A percentile compares a stretch with the other conserved stretches of the same genome.
phyloP scores from a whole-genome alignment of 2,113 vertebrate species.

The Thunnus thynnus region DNA sequence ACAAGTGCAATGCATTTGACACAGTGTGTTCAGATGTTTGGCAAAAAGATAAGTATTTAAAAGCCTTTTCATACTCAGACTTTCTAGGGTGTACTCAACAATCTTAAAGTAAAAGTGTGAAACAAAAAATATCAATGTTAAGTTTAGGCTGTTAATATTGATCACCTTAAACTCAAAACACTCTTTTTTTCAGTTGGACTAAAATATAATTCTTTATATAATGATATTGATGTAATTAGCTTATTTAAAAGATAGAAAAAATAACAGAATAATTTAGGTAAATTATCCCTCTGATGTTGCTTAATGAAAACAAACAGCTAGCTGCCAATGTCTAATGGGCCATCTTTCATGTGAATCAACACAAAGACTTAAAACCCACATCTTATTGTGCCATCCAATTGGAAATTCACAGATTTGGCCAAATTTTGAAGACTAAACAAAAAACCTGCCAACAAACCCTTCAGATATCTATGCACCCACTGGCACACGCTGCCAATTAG shows the following conservation, averaged over 20 bases:
- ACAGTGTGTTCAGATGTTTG: background rate
- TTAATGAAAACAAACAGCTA: slow-evolving; percentile 78
- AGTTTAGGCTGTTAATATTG: background rate
- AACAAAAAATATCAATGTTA: background rate
- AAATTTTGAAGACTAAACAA: slow-evolving; percentile 74
- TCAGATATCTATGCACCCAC: slow-evolving; percentile 80
- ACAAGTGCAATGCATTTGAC: background rate
- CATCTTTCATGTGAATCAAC: slow-evolving; percentile 80
- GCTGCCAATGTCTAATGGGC: slow-evolving; percentile 76
- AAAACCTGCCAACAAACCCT: slow-evolving; percentile 76
- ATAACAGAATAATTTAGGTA: slow-evolving; percentile 80
- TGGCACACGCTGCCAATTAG: slow-evolving; percentile 75
- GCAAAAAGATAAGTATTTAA: background rate
- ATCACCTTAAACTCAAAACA: slow-evolving; percentile 6
- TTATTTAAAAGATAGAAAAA: slow-evolving; percentile 54
- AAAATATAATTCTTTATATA: slow-evolving; percentile 44
- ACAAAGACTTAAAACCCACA: slow-evolving; percentile 81
- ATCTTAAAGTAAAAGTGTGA: background rate
- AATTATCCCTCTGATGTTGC: slow-evolving; percentile 81
- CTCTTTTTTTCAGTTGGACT: slow-evolving; percentile 7
- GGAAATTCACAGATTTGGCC: slow-evolving; percentile 79
- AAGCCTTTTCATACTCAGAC: background rate
- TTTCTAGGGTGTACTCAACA: background rate
- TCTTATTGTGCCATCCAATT: slow-evolving; percentile 75
- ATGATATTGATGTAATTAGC: slow-evolving; percentile 49